phyloP scores from a whole-genome alignment of 2,888 invertebrate genomes.

The Acanthosepion lycidas region DNA sequence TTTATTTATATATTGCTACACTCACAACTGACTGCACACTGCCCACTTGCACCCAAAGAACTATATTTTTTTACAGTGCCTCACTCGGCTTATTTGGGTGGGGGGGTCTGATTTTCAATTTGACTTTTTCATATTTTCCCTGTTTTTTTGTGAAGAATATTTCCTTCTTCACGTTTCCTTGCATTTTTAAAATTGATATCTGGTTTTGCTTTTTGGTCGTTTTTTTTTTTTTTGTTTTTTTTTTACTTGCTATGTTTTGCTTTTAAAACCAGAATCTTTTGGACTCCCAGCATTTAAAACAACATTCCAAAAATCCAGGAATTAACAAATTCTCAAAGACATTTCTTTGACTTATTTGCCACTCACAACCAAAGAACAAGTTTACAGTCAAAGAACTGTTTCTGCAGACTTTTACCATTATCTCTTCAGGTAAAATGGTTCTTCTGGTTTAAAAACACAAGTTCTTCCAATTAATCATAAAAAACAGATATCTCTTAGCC shows the following conservation, averaged over 20 bases:
- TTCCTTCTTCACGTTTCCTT: background rate
- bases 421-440: background rate
- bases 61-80: background rate
- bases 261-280: constrained; percentile 11
- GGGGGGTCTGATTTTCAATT: background rate
- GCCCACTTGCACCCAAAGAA: background rate
- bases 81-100: background rate
- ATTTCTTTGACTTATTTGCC: background rate
- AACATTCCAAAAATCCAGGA: constrained; percentile 33
- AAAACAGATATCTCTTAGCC: no score
- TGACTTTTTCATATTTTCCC: background rate
- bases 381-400: background rate
- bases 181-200: background rate
- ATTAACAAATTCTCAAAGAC: background rate
- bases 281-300: background rate
- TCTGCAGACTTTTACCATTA: background rate
- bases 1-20: constrained; percentile 14
- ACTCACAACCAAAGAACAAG: no score
- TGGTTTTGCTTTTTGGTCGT: background rate
- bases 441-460: no score
- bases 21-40: background rate
- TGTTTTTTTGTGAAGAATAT: background rate
- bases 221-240: background rate
- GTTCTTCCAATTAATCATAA: no score
- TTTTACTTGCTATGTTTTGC: background rate